Percentiles rank a stretch among this genome's conserved stretches.
phyloP scores from a whole-genome alignment of 2,888 invertebrate genomes.

The Embidobia sp. region DNA sequence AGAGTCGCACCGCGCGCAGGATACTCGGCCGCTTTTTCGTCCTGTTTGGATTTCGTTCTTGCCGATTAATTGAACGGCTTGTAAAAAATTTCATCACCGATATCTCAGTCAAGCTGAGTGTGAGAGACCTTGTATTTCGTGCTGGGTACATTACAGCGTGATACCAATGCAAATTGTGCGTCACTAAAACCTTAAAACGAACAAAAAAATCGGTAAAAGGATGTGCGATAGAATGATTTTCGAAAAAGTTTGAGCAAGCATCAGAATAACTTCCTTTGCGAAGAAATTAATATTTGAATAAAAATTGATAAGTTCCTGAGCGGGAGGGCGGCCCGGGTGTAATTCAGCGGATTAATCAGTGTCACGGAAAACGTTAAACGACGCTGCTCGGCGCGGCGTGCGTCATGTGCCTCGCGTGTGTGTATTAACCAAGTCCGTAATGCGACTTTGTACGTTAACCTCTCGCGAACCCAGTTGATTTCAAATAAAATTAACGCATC shows the following conservation, averaged over 20 bases:
- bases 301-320: conserved; percentile 9
- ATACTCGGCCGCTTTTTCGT: conserved; percentile 31
- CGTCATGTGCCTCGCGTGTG: neutral
- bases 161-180: no score
- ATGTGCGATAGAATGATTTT: no score
- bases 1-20: conserved; percentile 12
- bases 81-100: conserved; percentile 35
- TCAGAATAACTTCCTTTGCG: no score
- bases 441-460: conserved; percentile 51
- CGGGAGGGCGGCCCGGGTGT: neutral
- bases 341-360: conserved; percentile 7
- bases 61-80: conserved; percentile 37
- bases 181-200: no score
- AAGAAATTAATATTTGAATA: no score
- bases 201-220: no score
- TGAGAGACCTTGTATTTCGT: conserved; percentile 11
- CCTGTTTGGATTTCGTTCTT: conserved; percentile 51
- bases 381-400: neutral
- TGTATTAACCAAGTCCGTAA: conserved; percentile 51
- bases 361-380: conserved; percentile 12
- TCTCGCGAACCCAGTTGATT: conserved; percentile 45
- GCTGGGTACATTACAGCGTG: no score
- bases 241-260: no score
- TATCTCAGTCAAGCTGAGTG: conserved; percentile 33
- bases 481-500: conserved; percentile 58